Evolutionary conservation across 2,113 vertebrate genomes (phyloP).

Genomic region (Oryzias celebensis): DNA sequence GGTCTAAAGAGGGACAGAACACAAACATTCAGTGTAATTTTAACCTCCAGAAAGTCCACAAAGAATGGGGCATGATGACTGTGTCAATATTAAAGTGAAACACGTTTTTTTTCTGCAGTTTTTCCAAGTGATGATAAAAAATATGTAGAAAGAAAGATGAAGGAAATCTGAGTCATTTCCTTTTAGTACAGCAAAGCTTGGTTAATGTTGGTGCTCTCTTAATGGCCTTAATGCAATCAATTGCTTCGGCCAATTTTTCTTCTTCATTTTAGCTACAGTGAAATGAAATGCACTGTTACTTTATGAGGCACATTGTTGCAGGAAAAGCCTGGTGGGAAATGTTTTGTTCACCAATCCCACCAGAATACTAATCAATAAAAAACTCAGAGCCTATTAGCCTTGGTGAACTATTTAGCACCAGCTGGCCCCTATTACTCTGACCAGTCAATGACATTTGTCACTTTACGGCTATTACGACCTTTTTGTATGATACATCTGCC

Average conservation of each 20-base stretch:
- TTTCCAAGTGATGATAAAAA: constrained; percentile 29
- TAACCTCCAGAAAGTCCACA: constrained; percentile 48
- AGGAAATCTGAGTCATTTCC: constrained; percentile 6
- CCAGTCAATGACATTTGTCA: constrained; percentile 71
- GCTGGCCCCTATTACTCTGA: constrained; percentile 58
- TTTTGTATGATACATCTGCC: constrained; percentile 52
- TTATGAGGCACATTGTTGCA: constrained; percentile 25
- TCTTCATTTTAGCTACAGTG: constrained; percentile 8
- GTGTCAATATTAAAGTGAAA: constrained; percentile 62
- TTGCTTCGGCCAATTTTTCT: constrained; percentile 10
- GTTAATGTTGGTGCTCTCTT: constrained; percentile 5
- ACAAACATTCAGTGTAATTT: constrained; percentile 66
- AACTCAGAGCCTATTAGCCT: constrained; percentile 70
- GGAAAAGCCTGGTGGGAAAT: constrained; percentile 50
- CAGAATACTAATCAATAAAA: constrained; percentile 66
- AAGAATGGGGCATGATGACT: constrained; percentile 17
- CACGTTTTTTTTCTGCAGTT: constrained; percentile 7
- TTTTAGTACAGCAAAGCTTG: constrained; percentile 13
- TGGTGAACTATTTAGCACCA: constrained; percentile 70
- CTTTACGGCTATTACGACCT: constrained; percentile 68
- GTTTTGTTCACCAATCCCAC: constrained; percentile 61
- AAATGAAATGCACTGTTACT: constrained; percentile 14
- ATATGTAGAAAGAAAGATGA: constrained; percentile 2
- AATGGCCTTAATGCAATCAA: constrained; percentile 9
- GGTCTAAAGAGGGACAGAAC: constrained; percentile 60